Evolutionary conservation across 2,113 vertebrate genomes (phyloP).

Genomic region (Hyperoodon ampullatus): DNA sequence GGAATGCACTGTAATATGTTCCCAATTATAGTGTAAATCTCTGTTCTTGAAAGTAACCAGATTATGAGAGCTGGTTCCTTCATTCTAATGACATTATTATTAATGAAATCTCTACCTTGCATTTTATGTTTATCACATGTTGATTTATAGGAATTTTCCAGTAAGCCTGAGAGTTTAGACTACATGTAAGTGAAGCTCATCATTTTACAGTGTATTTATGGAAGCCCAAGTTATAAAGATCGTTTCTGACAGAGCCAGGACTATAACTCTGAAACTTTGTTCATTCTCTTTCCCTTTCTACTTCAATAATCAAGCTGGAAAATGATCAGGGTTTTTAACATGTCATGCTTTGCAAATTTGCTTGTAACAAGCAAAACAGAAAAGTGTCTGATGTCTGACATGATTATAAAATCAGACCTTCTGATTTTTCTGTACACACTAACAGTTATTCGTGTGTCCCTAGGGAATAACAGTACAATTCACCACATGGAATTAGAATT

Average conservation of each 20-base stretch:
- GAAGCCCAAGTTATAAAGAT: background rate
- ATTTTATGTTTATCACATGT: background rate
- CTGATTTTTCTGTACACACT: background rate
- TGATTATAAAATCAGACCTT: conserved; percentile 34
- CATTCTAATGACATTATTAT: background rate
- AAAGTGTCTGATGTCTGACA: conserved; percentile 18
- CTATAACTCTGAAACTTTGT: background rate
- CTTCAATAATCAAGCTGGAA: background rate
- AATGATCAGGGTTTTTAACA: background rate
- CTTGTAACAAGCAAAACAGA: background rate
- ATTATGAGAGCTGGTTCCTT: background rate
- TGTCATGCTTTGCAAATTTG: background rate
- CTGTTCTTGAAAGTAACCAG: background rate
- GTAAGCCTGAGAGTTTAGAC: background rate
- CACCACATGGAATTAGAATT: background rate
- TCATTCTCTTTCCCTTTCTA: background rate
- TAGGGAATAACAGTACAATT: background rate
- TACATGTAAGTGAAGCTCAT: background rate
- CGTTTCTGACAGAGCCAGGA: background rate
- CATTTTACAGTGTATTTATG: background rate
- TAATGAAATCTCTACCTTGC: background rate
- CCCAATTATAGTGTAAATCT: background rate
- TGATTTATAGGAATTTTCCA: background rate
- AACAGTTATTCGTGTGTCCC: background rate
- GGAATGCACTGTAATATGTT: background rate